Percentiles rank a stretch among this genome's conserved stretches.
phyloP scores from a whole-genome alignment of 1,140 invertebrate species.

The Oedothorax gibbosus region DNA sequence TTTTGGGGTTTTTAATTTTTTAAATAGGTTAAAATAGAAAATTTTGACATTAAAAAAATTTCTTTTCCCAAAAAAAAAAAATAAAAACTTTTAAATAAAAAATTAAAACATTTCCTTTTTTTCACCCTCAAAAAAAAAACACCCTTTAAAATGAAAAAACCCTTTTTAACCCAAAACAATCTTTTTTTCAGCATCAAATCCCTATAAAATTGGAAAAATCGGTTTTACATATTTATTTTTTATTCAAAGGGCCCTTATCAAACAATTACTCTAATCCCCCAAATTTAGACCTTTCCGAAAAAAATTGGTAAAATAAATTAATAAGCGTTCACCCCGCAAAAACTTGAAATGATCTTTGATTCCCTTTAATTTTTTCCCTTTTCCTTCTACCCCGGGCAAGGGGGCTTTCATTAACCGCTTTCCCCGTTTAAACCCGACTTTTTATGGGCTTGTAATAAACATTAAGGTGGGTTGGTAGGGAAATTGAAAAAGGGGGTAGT shows the following conservation, averaged over 20 bases:
- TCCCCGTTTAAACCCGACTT: not conserved
- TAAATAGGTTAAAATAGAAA: too few species aligned
- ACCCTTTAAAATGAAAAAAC: not conserved
- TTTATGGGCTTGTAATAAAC: slow-evolving; percentile 25
- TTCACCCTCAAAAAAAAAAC: too few species aligned
- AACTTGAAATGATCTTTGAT: slow-evolving; percentile 30
- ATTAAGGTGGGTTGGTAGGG: not conserved
- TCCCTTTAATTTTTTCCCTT: slow-evolving; percentile 42
- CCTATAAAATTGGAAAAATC: not conserved
- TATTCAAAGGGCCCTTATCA: slow-evolving; percentile 6
- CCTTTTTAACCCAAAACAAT: not conserved
- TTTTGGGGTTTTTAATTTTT: too few species aligned
- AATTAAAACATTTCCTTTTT: too few species aligned
- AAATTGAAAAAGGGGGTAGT: not conserved
- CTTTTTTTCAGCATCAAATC: not conserved
- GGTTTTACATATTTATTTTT: not conserved
- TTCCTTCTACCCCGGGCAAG: not conserved
- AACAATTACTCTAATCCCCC: slow-evolving; percentile 27
- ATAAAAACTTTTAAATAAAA: too few species aligned
- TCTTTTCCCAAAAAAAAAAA: too few species aligned
- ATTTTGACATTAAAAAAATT: too few species aligned
- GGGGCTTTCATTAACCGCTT: slow-evolving; percentile 38
- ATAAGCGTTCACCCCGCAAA: slow-evolving; percentile 23
- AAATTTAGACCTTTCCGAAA: slow-evolving; percentile 26
- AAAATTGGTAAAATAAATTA: slow-evolving; percentile 34